A percentile compares a stretch with the other conserved stretches of the same genome.
phyloP scores from a whole-genome alignment of 2,113 vertebrate genomes.

The Ornithorhynchus anatinus region DNA sequence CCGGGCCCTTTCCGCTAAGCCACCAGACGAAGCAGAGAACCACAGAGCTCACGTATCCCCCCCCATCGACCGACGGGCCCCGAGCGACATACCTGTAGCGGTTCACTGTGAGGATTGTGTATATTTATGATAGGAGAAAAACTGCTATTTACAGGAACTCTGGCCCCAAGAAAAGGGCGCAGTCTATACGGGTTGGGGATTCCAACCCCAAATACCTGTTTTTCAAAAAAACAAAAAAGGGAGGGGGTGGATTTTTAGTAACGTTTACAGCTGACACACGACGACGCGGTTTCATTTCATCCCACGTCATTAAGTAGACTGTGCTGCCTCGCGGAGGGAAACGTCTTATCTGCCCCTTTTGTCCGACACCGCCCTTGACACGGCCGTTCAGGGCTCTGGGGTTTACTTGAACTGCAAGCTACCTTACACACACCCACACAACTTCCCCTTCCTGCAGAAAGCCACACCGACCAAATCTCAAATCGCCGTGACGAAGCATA shows the following conservation, averaged over 20 bases:
- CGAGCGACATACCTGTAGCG: constrained; percentile 86
- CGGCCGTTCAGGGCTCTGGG: too few species aligned
- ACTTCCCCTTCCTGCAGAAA: too few species aligned
- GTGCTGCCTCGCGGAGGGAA: not conserved
- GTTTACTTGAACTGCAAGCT: too few species aligned
- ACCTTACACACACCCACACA: too few species aligned
- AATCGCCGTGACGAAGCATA: too few species aligned
- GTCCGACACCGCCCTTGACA: too few species aligned
- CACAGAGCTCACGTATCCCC: too few species aligned
- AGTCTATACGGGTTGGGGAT: constrained; percentile 96
- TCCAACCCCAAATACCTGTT: constrained; percentile 96
- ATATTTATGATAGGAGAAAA: constrained; percentile 98
- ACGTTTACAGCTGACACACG: not conserved
- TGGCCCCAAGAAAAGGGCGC: constrained; percentile 94
- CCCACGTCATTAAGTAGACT: not conserved
- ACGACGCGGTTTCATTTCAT: not conserved
- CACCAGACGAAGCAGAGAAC: too few species aligned
- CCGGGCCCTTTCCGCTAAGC: too few species aligned
- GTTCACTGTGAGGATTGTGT: constrained; percentile 96
- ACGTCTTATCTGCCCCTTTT: not conserved
- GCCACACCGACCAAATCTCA: too few species aligned
- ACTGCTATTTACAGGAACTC: constrained; percentile 98
- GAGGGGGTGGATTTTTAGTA: not conserved
- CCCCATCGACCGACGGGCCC: too few species aligned
- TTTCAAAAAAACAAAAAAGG: constrained; percentile 19